phyloP scores from a whole-genome alignment of 2,113 vertebrate genomes.

The Nerophis lumbriciformis region DNA sequence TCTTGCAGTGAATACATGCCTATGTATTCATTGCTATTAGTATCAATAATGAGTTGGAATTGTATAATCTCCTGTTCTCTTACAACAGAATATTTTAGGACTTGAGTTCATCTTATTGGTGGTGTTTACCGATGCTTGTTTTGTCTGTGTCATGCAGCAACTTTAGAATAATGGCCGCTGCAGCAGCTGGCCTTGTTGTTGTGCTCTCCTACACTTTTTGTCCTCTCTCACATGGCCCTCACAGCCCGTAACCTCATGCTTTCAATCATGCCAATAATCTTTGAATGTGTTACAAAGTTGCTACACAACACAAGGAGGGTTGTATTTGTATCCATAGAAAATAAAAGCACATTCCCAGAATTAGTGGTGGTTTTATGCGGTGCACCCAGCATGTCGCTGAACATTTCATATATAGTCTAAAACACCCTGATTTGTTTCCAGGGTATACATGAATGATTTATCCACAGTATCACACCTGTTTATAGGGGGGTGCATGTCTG shows the following conservation, averaged over 20 bases:
- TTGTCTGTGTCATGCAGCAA: constrained; percentile 56
- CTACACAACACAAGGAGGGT: constrained; percentile 46
- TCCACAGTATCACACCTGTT: constrained; percentile 30
- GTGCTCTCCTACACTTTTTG: constrained; percentile 52
- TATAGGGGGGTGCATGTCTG: constrained; percentile 31
- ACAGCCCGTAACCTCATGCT: constrained; percentile 63
- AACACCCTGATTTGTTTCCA: constrained; percentile 29
- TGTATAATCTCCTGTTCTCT: constrained; percentile 20
- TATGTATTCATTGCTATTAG: neutral
- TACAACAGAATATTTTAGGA: constrained; percentile 22
- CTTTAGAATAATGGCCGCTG: constrained; percentile 59
- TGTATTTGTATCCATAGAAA: constrained; percentile 53
- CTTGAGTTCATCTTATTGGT: constrained; percentile 30
- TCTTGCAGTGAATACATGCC: neutral
- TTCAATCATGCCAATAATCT: constrained; percentile 60
- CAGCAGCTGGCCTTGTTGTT: constrained; percentile 54
- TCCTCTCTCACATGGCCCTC: constrained; percentile 64
- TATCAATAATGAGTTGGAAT: constrained; percentile 12
- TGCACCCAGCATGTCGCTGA: neutral
- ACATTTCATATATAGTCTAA: constrained; percentile 15
- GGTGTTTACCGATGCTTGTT: constrained; percentile 50
- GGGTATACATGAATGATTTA: constrained; percentile 32
- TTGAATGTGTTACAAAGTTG: constrained; percentile 46
- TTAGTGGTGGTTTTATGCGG: constrained; percentile 11
- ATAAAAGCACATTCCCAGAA: constrained; percentile 13